Conservation (phyloP, 2,888 invertebrate genomes). For the Cephus runcator region DNA sequence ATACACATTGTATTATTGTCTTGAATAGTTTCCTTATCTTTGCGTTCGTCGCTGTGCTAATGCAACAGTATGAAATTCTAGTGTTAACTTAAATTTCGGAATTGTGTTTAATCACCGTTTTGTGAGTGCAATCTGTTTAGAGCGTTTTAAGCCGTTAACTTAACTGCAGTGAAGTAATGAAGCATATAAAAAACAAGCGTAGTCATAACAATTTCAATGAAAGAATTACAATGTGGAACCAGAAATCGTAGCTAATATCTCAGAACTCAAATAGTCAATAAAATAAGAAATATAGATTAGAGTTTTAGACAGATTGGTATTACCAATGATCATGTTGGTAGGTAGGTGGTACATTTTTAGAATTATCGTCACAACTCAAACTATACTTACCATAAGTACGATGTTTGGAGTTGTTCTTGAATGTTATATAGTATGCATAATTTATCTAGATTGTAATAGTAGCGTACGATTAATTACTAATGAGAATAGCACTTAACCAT, state of each 20-base stretch:
- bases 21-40: neutral
- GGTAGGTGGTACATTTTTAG: constrained; percentile 1
- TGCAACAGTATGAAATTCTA: neutral
- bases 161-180: neutral
- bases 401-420: neutral
- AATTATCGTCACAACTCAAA: neutral
- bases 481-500: neutral
- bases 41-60: neutral
- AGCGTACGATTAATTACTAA: neutral
- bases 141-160: neutral
- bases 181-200: neutral
- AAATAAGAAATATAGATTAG: constrained; percentile 3
- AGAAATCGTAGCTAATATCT: neutral
- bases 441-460: neutral
- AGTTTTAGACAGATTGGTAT: constrained; percentile 13
- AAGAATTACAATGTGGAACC: neutral
- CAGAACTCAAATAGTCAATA: constrained; percentile 7
- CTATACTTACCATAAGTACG: neutral
- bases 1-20: neutral
- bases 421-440: neutral
- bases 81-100: neutral
- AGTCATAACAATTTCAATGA: neutral
- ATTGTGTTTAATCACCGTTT: neutral
- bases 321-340: constrained; percentile 17
- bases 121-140: constrained; percentile 6